Base-by-base conservation (phyloP, 1,140 invertebrate genomes). In the Brachionus koreanus region DNA sequence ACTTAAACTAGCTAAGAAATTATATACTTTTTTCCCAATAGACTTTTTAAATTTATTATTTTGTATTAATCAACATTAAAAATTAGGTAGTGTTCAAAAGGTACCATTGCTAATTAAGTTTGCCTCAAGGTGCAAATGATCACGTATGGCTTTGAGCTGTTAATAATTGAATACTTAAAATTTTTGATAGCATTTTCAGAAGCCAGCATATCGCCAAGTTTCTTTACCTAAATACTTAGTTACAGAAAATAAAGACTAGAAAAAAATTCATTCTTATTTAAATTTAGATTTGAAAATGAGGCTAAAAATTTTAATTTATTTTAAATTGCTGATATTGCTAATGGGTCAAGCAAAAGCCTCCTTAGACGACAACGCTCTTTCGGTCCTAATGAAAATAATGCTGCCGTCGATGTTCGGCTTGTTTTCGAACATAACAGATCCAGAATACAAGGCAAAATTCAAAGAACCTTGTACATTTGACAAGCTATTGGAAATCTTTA, bases 341-440 rank as follows among this genome's bases (percentile, higher is more conserved):
- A 33, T 19, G 6, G 19, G 35, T 35, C 42, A 46, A 37, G 52
- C 25, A 43, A 57, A 39, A 35, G 16, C 29, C 33, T 37, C 65
- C 5, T 33, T 69, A 2, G 65, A 69, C 35, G 65, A 69, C 7
- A 37, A 37, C 3, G 29, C 65, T 3, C 33, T 79, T 23, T 25
- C 76, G 5, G 57, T 79, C 12, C 9, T 79, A 7, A 79, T 79
- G 76, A 39, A 43, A 39, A 42, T 43, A 37, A 79, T 79, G 76
- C 29, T 79, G 16, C 76, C 76, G 6, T 79, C 76, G 29, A 79
- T 79, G 76, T 79, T 79, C 49, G 76, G 49, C 19, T 35, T 79
- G 35, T 79, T 79, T 19, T 61, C 49, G 3, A 79, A 79, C 33
- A 61, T 79, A 35, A 79, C 76, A 5, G 61, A 65, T 5, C 46